phyloP scores from a whole-genome alignment of 2,888 invertebrate genomes.

The Noctua comes region DNA sequence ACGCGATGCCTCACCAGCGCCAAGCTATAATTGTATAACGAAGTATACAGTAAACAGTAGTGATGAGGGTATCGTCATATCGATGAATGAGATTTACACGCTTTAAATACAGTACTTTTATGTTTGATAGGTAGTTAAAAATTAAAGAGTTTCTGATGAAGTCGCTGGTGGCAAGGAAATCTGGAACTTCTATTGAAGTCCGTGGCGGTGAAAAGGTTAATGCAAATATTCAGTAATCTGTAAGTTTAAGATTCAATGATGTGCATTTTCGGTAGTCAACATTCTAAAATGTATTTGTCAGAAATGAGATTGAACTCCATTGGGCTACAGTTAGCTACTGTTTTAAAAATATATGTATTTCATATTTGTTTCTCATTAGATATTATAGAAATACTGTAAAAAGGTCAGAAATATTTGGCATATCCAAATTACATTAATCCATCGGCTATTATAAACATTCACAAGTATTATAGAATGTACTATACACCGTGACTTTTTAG shows the following conservation, averaged over 20 bases:
- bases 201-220: no score
- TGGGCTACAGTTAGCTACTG: not conserved
- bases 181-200: no score
- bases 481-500: no score
- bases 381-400: not conserved
- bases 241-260: not conserved
- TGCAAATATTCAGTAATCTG: not conserved
- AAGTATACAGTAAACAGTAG: no score
- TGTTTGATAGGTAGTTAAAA: no score
- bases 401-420: not conserved
- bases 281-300: not conserved
- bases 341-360: not conserved
- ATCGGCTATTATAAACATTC: not conserved
- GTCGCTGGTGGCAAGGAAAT: no score
- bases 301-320: not conserved
- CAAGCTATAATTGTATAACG: no score
- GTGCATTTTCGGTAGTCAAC: not conserved
- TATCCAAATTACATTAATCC: not conserved
- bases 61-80: no score
- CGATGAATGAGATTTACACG: no score
- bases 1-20: no score
- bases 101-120: no score
- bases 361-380: not conserved
- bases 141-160: no score
- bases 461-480: constrained; percentile 1